phyloP scores from a whole-genome alignment of 92 coral and sea anemone species.

The Bergia puertoricense region DNA sequence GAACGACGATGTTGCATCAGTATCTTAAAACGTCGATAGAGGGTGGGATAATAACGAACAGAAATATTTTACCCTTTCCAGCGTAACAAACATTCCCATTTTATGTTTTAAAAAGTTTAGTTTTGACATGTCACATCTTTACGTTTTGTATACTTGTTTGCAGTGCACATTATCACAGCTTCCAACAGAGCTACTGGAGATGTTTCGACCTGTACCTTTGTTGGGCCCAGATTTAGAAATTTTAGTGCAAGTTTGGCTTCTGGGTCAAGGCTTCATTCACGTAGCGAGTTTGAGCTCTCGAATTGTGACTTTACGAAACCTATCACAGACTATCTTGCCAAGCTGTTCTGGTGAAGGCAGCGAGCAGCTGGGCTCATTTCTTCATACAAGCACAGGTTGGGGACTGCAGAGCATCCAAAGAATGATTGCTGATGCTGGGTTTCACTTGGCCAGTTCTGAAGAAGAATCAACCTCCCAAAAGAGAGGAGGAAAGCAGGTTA shows the following conservation, averaged over 20 bases:
- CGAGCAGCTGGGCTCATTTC: slow-evolving; percentile 67
- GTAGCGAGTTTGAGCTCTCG: slow-evolving; percentile 80
- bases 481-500: slow-evolving; percentile 21
- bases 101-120: too few relatives aligned
- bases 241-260: slow-evolving; percentile 84
- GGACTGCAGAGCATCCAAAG: slow-evolving; percentile 75
- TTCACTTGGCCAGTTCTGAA: slow-evolving; percentile 59
- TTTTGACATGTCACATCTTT: neutral
- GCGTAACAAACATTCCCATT: neutral
- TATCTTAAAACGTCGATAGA: too few relatives aligned
- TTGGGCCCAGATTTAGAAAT: slow-evolving; percentile 85
- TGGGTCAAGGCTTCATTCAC: slow-evolving; percentile 89
- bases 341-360: slow-evolving; percentile 53
- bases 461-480: slow-evolving; percentile 42
- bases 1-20: too few relatives aligned
- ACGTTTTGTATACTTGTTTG: slow-evolving; percentile 19
- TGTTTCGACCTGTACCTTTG: slow-evolving; percentile 88
- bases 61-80: neutral
- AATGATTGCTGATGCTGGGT: slow-evolving; percentile 85
- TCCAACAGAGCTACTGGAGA: slow-evolving; percentile 69
- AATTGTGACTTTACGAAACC: slow-evolving; percentile 73
- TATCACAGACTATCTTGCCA: slow-evolving; percentile 69
- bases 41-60: neutral
- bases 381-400: slow-evolving; percentile 89
- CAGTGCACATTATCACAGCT: slow-evolving; percentile 76